Evolutionary conservation across 2,797 vertebrate species (phyloP), one percentile per base, ranked within the genome.

Genomic region (Diglossa cyanea): DNA sequence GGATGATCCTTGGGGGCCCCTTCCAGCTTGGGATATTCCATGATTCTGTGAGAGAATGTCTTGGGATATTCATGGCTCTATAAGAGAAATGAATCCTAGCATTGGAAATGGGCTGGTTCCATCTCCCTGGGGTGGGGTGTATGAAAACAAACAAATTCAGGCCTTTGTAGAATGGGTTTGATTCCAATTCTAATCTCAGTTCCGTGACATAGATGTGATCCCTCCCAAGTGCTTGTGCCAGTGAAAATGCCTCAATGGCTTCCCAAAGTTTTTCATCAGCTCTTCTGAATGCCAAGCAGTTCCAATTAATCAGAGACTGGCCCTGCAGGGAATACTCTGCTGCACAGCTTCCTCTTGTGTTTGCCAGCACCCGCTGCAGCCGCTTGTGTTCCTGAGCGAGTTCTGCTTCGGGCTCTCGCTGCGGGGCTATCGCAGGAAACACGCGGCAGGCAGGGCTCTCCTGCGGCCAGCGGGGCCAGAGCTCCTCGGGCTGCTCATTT

Each of bases 331-430:
- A 94, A 86, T 78, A 54, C 0, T 4, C 62, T 72, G 51, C 85
- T 86, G 42, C 66, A 16, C n/a, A 33, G 77, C 86, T 97, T 96
- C 92, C 94, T 95, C 81, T 87, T 70, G 11, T 23, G 61, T 67
- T 10, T 88, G 96, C 94, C 94, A 96, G 45, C 61, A 13, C 70
- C 24, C 37, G 28, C 83, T 77, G 65, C 21, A 33, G 55, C 31
- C 24, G 9, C 88, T 55, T 13, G 68, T 83, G 86, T 61, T 90
- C n/a, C 19, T 44, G 77, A 48, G 26, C 44, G 6, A 57, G 63
- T 74, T 89, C 72, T 95, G 92, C 94, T 93, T 74, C 33, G 28
- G 65, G 86, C 88, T 74, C 85, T 65, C 45, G 40, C 54, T 18
- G 14, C 21, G 6, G 61, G 35, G 77, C 89, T 90, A n/a, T 92